Evolutionary conservation across 2,797 vertebrate genomes (phyloP), one percentile per base, ranked within the genome.

Genomic region (Brotula barbata): DNA sequence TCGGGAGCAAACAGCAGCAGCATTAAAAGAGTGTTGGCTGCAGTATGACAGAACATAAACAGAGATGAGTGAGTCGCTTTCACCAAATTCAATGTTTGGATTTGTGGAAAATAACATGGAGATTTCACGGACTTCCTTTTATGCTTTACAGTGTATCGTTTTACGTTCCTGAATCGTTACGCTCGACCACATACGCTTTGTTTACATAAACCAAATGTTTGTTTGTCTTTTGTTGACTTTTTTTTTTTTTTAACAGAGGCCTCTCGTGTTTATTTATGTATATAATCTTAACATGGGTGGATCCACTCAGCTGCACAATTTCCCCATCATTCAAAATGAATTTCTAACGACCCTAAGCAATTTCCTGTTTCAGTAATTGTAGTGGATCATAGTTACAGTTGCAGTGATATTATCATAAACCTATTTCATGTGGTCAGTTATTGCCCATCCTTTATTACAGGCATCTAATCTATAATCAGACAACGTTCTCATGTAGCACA

Each of bases 401-500:
- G 16, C 13, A 48, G n/a, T 14, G 12, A 39, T 37, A 50, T 58
- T 58, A 40, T 65, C 47, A 23, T 46, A 34, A 68, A 58, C 15
- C 50, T 6, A 28, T 65, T 70, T 36, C 5, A 55, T 61, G 36
- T 50, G 44, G 25, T 46, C 41, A 25, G 17, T 23, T 51, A 39
- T 33, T 50, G n/a, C 48, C 36, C 1, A 61, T 13, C 19, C 15
- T 4, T 28, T 34, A 22, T 69, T 43, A 45, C 28, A 53, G 15
- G 16, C 22, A 1, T 13, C 36, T 46, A 11, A 64, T 67, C 28
- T 58, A 46, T 60, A 57, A 75, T 56, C 62, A 48, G 17, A 47
- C 3, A 11, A 34, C 23, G 45, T 49, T 53, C 44, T 50, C 52
- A 31, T 11, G 41, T 21, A 49, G 39, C 15, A 39, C 15, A 55